These are phyloP conservation scores for Hemithea aestivaria DNA, from an alignment of 2,888 invertebrate genomes.

Conservation along the genomic window DNA sequence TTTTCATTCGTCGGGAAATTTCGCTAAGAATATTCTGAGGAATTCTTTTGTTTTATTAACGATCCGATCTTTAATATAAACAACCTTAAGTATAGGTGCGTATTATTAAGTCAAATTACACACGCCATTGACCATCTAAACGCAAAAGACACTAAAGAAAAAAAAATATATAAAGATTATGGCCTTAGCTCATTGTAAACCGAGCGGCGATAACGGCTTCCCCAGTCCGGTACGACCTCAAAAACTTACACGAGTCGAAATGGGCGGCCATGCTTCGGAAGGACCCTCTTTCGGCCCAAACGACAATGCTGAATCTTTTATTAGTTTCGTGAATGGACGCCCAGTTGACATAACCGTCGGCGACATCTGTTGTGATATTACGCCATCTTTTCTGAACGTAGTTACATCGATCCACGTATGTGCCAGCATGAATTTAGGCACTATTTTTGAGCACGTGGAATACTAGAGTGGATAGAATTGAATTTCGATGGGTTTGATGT, in stretches of 20 bases:
- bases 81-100: too few species aligned
- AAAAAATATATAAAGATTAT: constrained; percentile 41
- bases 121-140: background rate
- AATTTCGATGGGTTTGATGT: constrained; percentile 35
- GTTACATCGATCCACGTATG: constrained; percentile 53
- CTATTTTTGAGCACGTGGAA: constrained; percentile 66
- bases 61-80: too few species aligned
- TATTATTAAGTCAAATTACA: background rate
- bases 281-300: constrained; percentile 63
- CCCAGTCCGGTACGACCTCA: constrained; percentile 52
- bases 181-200: constrained; percentile 50
- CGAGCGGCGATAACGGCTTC: constrained; percentile 57
- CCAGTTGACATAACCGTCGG: constrained; percentile 75
- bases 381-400: constrained; percentile 54
- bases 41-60: too few species aligned
- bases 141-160: constrained; percentile 6
- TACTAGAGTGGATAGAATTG: constrained; percentile 51
- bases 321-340: constrained; percentile 74
- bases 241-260: constrained; percentile 45
- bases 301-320: constrained; percentile 77
- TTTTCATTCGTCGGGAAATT: too few species aligned
- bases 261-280: constrained; percentile 55
- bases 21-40: too few species aligned
- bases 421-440: constrained; percentile 34
- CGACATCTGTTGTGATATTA: constrained; percentile 76